Conservation (phyloP, 2,888 invertebrate species). For the Lasioglossum zephyrum region DNA sequence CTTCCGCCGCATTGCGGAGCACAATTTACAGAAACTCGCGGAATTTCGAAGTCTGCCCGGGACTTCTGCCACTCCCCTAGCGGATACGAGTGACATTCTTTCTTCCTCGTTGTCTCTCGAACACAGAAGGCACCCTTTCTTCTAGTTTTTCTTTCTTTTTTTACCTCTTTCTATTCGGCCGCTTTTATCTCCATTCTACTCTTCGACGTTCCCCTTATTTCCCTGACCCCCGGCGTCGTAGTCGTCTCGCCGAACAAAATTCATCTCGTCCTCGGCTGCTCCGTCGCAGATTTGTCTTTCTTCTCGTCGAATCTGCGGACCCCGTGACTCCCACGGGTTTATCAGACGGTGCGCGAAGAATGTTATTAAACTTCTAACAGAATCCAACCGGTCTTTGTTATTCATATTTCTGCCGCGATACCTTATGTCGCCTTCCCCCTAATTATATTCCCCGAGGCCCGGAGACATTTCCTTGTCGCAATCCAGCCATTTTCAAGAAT, state of each 20-base stretch:
- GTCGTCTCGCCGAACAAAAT: slow-evolving; percentile 21
- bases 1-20: slow-evolving; percentile 44
- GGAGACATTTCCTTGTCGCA: neutral
- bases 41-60: slow-evolving; percentile 46
- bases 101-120: slow-evolving; percentile 30
- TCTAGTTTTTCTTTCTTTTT: neutral
- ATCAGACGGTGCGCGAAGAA: slow-evolving; percentile 1
- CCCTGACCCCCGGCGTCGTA: slow-evolving; percentile 14
- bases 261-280: slow-evolving; percentile 28
- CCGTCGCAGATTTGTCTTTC: slow-evolving; percentile 29
- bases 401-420: neutral
- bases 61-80: neutral
- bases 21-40: slow-evolving; percentile 50
- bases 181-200: slow-evolving; percentile 42
- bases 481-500: too few relatives aligned
- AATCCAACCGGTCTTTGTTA: slow-evolving; percentile 15
- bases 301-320: neutral
- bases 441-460: neutral
- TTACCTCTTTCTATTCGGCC: slow-evolving; percentile 12
- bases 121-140: slow-evolving; percentile 19
- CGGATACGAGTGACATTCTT: slow-evolving; percentile 45
- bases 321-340: neutral
- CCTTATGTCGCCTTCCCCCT: neutral
- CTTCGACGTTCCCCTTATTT: slow-evolving; percentile 34
- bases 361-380: slow-evolving; percentile 24